Percentiles rank a stretch among this genome's conserved stretches.
phyloP scores from a whole-genome alignment of 2,797 vertebrate genomes.

The Channallabes apus region DNA sequence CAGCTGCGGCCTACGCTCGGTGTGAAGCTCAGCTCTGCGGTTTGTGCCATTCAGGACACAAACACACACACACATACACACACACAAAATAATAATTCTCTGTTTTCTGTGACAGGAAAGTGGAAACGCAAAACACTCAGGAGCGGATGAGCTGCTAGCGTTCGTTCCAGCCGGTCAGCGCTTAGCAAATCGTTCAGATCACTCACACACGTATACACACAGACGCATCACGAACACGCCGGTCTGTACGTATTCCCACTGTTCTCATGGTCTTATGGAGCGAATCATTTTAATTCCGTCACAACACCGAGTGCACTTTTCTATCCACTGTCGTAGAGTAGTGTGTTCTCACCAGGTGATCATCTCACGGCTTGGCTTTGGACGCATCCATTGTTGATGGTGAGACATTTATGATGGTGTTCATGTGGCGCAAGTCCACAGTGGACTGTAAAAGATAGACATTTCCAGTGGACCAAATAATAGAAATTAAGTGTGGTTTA shows the following conservation, averaged over 20 bases:
- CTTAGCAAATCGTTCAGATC: constrained; percentile 2
- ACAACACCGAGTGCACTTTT: background rate
- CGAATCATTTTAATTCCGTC: constrained; percentile 14
- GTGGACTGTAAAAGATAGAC: background rate
- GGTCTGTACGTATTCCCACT: background rate
- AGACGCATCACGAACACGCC: background rate
- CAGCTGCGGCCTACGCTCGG: constrained; percentile 42
- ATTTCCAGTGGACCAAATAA: background rate
- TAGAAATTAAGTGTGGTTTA: background rate
- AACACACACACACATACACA: background rate
- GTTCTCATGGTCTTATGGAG: background rate
- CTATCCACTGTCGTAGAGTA: background rate
- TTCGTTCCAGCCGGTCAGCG: constrained; percentile 14
- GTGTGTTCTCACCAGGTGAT: background rate
- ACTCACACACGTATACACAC: constrained; percentile 1
- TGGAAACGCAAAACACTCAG: background rate
- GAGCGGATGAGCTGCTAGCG: constrained; percentile 11
- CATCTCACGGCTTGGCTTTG: background rate
- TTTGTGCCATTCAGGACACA: background rate
- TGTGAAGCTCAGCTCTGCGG: background rate
- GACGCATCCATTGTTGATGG: background rate
- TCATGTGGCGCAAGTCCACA: background rate
- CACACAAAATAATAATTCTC: background rate
- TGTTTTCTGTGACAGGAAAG: constrained; percentile 25
- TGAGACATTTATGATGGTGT: no score